Evolutionary conservation across 1,140 invertebrate genomes (phyloP).

Genomic region (Cardiocondyla obscurior): DNA sequence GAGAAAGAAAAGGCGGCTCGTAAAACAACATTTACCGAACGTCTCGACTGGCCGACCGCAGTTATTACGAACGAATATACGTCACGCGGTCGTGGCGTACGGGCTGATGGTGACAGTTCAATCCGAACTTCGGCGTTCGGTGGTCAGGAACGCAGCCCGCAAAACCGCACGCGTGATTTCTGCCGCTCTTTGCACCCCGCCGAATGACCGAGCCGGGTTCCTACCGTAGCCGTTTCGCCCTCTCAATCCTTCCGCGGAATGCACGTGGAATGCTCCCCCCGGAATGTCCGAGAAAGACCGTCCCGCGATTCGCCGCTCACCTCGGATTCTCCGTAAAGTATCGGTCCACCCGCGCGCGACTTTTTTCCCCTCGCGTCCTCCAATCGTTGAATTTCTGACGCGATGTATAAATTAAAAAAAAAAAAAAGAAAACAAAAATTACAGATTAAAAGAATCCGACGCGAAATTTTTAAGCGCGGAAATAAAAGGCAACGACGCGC

Average conservation of each 20-base stretch:
- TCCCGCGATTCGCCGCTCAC: constrained; percentile 14
- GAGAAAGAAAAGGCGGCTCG: constrained; percentile 49
- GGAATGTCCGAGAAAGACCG: constrained; percentile 43
- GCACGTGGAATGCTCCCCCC: constrained; percentile 28
- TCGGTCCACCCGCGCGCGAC: not conserved
- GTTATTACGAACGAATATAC: constrained; percentile 81
- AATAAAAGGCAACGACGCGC: not conserved
- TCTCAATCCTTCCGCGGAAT: constrained; percentile 47
- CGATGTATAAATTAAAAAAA: no score
- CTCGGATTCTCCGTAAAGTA: not conserved
- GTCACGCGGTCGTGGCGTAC: constrained; percentile 73
- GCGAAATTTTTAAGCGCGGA: not conserved
- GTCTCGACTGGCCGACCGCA: constrained; percentile 77
- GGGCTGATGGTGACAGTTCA: constrained; percentile 84
- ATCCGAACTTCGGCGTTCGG: constrained; percentile 83
- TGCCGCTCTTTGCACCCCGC: constrained; percentile 76
- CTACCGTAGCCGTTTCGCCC: constrained; percentile 1
- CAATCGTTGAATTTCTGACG: constrained; percentile 1
- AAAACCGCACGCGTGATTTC: constrained; percentile 83
- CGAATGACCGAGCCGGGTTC: constrained; percentile 53
- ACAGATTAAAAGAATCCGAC: not conserved
- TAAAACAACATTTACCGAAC: constrained; percentile 64
- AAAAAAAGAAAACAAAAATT: no score
- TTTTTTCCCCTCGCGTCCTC: not conserved
- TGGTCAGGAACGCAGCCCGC: constrained; percentile 81